A percentile compares a stretch with the other conserved stretches of the same genome.
These are phyloP conservation scores for Odiellus spinosus DNA, from an alignment of 2,888 invertebrate species.

Conservation along the genomic window DNA sequence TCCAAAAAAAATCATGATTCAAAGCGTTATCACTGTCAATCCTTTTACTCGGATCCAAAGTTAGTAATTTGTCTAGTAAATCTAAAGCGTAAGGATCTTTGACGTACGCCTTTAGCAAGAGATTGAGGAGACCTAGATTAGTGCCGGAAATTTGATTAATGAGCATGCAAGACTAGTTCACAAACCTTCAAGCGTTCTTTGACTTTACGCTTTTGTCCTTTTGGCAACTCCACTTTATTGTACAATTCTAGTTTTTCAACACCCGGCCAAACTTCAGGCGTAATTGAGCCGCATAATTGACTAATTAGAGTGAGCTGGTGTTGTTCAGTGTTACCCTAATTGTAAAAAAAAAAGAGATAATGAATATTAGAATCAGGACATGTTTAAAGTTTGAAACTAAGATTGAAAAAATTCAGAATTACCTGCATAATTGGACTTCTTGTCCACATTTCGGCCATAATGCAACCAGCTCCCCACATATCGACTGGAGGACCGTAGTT, in stretches of 20 bases:
- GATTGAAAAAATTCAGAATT: not conserved
- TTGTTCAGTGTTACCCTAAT: constrained; percentile 79
- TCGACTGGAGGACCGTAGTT: constrained; percentile 96
- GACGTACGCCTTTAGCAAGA: constrained; percentile 53
- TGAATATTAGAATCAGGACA: not conserved
- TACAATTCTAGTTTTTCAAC: constrained; percentile 77
- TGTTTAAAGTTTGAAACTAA: not conserved
- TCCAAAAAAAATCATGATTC: constrained; percentile 98
- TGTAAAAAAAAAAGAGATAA: not conserved
- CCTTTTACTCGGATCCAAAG: constrained; percentile 76
- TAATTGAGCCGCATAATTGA: constrained; percentile 89
- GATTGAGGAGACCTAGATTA: too few species aligned
- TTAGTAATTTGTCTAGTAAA: constrained; percentile 73
- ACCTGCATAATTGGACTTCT: constrained; percentile 30
- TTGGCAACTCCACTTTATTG: constrained; percentile 69
- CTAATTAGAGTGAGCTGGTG: constrained; percentile 87
- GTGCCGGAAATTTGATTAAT: too few species aligned
- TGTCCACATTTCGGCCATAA: constrained; percentile 99
- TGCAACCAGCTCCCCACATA: constrained; percentile 82
- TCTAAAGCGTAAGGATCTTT: constrained; percentile 85
- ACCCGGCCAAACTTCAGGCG: constrained; percentile 76
- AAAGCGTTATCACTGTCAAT: constrained; percentile 78
- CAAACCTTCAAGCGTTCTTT: constrained; percentile 20
- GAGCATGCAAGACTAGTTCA: not conserved
- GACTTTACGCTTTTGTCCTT: constrained; percentile 57